These are phyloP conservation scores for Apomyelois bistriatella DNA, from an alignment of 2,888 invertebrate species.

Conservation along the genomic window DNA sequence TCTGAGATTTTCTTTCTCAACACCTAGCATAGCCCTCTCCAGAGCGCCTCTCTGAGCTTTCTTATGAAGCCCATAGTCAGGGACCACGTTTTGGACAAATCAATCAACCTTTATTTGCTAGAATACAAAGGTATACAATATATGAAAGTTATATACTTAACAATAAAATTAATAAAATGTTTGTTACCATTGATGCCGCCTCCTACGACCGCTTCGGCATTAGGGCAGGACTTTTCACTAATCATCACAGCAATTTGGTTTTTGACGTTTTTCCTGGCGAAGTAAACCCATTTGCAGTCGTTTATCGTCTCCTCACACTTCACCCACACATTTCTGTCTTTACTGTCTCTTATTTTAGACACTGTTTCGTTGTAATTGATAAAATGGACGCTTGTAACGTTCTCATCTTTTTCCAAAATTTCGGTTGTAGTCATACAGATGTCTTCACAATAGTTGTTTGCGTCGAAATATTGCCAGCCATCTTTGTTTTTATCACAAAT, in stretches of 20 bases:
- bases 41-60: too few relatives aligned
- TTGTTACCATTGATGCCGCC: conserved; percentile 1
- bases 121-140: too few relatives aligned
- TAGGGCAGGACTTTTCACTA: not conserved
- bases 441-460: conserved; percentile 46
- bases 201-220: not conserved
- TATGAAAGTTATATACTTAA: too few relatives aligned
- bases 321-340: conserved; percentile 47
- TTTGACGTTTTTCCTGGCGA: conserved; percentile 38
- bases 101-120: too few relatives aligned
- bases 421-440: conserved; percentile 39
- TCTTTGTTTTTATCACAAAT: conserved; percentile 43
- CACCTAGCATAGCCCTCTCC: too few relatives aligned
- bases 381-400: conserved; percentile 25
- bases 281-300: conserved; percentile 40
- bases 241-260: conserved; percentile 41
- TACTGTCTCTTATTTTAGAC: conserved; percentile 27
- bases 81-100: too few relatives aligned
- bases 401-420: conserved; percentile 21
- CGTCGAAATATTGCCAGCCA: conserved; percentile 60
- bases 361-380: conserved; percentile 9
- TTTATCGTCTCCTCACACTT: conserved; percentile 41
- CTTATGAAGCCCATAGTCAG: too few relatives aligned
- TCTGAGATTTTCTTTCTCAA: too few relatives aligned
- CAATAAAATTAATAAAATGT: too few relatives aligned